Conservation (phyloP, 2,113 vertebrate species). For the Vulpes lagopus region DNA sequence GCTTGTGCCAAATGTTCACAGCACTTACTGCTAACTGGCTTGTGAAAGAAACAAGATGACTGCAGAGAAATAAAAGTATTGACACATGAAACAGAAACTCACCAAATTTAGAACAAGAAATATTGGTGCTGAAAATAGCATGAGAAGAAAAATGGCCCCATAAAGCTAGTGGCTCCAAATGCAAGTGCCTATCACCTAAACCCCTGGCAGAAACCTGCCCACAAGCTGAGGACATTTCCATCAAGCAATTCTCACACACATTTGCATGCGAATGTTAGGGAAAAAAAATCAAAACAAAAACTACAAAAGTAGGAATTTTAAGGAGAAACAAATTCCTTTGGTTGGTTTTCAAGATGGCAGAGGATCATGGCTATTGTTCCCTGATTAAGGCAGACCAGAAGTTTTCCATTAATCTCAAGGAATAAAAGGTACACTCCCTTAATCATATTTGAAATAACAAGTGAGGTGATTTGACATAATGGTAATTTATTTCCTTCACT, state of each 20-base stretch:
- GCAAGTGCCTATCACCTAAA: background rate
- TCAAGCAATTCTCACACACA: background rate
- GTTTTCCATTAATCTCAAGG: background rate
- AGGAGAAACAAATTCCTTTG: conserved; percentile 1
- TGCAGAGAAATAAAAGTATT: background rate
- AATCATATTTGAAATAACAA: conserved; percentile 57
- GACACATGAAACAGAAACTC: background rate
- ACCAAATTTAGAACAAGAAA: background rate
- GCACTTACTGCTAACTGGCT: background rate
- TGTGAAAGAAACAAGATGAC: background rate
- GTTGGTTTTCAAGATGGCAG: conserved; percentile 62
- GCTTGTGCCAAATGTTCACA: fast-evolving
- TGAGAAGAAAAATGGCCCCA: background rate
- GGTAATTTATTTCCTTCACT: conserved; percentile 56
- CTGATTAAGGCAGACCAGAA: background rate
- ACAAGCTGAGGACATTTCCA: background rate
- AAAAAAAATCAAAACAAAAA: background rate
- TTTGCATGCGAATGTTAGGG: too few relatives aligned
- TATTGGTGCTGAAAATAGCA: background rate
- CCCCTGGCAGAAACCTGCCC: background rate
- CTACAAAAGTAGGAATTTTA: background rate
- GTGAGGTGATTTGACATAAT: conserved; percentile 46
- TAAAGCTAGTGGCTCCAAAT: background rate
- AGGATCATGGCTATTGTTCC: conserved; percentile 40
- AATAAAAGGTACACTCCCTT: conserved; percentile 25